These are phyloP conservation scores for Hylomyscus alleni DNA, from an alignment of 2,797 vertebrate species.

Conservation along the genomic window DNA sequence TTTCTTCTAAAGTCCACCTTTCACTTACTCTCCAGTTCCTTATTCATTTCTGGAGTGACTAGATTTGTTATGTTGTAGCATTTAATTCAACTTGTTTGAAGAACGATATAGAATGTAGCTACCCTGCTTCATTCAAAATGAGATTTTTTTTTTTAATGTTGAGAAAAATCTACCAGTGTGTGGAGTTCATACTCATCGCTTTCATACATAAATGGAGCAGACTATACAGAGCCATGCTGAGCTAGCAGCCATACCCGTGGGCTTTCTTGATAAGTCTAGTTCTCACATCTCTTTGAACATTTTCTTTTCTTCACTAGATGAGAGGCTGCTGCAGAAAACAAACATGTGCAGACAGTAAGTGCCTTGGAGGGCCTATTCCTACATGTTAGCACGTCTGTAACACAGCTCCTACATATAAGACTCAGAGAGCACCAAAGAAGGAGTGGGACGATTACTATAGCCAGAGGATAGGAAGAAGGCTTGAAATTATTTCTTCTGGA, in stretches of 20 bases:
- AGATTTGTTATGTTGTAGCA: background rate
- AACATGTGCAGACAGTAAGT: background rate
- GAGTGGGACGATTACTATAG: too few relatives aligned
- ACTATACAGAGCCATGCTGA: rapidly evolving
- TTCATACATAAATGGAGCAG: background rate
- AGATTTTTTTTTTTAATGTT: background rate
- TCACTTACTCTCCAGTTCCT: background rate
- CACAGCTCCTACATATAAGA: too few relatives aligned
- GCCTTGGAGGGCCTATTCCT: background rate
- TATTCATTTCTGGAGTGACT: background rate
- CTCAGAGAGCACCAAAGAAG: background rate
- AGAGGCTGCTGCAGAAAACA: background rate
- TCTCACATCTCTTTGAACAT: background rate
- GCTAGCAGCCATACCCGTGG: background rate
- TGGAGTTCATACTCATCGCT: background rate
- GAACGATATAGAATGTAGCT: background rate
- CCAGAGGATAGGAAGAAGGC: background rate
- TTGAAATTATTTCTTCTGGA: background rate
- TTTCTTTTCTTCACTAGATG: background rate
- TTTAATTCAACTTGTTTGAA: conserved; percentile 11
- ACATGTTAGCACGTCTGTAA: background rate
- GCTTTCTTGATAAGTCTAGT: too few relatives aligned
- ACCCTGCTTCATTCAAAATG: background rate
- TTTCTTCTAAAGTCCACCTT: background rate
- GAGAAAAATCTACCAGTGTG: background rate